These are phyloP conservation scores for Pangasius djambal DNA, from an alignment of 2,797 vertebrate genomes.

Conservation along the genomic window DNA sequence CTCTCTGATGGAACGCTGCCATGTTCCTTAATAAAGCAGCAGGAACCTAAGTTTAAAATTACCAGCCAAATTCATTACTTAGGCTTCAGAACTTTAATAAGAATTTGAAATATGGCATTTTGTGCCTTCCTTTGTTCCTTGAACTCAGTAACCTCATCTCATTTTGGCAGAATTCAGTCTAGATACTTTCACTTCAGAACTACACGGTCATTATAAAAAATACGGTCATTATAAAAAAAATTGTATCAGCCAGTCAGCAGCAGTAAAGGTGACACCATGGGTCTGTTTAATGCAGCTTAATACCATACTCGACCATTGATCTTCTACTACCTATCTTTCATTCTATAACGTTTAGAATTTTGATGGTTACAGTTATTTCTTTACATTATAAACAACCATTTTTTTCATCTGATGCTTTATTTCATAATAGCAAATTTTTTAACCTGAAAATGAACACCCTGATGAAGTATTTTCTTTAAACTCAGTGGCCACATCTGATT, in stretches of 20 bases:
- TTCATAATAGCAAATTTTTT: not conserved
- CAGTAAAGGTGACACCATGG: not conserved
- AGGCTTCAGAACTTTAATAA: constrained; percentile 21
- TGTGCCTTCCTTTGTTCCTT: constrained; percentile 1
- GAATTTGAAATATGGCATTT: not conserved
- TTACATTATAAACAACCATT: not conserved
- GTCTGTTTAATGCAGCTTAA: not conserved
- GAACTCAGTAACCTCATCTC: not conserved
- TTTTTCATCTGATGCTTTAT: not conserved
- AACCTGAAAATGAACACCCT: not conserved
- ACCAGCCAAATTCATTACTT: constrained; percentile 26
- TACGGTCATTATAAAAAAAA: not conserved
- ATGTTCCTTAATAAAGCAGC: constrained; percentile 32
- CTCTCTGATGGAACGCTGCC: constrained; percentile 23
- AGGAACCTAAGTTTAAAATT: constrained; percentile 18
- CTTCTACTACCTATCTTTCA: not conserved
- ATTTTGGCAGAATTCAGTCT: not conserved
- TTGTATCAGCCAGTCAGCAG: not conserved
- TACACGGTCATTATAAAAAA: too few relatives aligned
- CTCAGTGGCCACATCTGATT: not conserved
- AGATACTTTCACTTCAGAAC: not conserved
- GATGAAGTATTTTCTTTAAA: not conserved
- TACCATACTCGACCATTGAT: not conserved
- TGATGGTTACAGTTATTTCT: not conserved
- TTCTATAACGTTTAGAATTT: not conserved